A percentile compares a stretch with the other conserved stretches of the same genome.
These are phyloP conservation scores for Calephelis nemesis DNA, from an alignment of 1,140 invertebrate genomes.

Conservation along the genomic window DNA sequence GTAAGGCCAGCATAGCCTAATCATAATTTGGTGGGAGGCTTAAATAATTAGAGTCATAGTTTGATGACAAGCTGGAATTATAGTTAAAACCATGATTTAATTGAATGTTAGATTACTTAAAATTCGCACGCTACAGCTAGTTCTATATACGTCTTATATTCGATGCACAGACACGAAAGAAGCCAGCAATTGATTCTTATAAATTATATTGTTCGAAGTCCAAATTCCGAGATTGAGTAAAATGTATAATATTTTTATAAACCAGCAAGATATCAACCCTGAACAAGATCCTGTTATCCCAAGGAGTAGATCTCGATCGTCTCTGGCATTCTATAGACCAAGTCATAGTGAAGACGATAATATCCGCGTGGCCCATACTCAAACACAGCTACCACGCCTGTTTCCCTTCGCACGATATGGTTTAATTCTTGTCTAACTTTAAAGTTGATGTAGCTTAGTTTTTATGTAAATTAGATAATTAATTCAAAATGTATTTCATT, in stretches of 20 bases:
- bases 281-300: constrained; percentile 85
- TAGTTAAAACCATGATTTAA: no score
- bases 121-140: no score
- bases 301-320: constrained; percentile 86
- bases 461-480: background rate
- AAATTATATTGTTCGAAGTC: no score
- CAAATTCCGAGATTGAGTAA: constrained; percentile 6
- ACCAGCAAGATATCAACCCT: constrained; percentile 88
- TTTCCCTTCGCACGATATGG: constrained; percentile 91
- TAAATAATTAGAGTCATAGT: no score
- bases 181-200: no score
- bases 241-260: constrained; percentile 30
- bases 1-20: no score
- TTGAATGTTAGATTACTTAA: no score
- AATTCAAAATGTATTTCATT: background rate
- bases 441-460: constrained; percentile 8
- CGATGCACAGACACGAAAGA: no score
- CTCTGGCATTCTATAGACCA: constrained; percentile 93
- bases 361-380: constrained; percentile 90
- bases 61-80: no score
- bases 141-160: no score
- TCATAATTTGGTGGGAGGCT: no score
- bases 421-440: constrained; percentile 30
- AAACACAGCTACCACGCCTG: constrained; percentile 93
- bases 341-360: constrained; percentile 93